phyloP scores from a whole-genome alignment of 2,888 invertebrate species.

The Xiphydria camelus region DNA sequence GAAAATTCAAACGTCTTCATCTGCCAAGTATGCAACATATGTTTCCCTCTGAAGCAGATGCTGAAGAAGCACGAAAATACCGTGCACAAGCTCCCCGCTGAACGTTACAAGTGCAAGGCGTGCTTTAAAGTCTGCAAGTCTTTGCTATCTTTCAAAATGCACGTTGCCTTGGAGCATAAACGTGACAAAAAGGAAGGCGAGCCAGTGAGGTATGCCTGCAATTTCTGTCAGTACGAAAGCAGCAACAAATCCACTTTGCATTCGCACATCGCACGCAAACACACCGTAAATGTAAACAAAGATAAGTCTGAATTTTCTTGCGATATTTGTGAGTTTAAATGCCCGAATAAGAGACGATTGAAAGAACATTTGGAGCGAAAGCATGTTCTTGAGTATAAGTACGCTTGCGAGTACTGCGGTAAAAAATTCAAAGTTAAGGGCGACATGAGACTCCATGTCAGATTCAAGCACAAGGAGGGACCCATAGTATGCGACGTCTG shows the following conservation, averaged over 20 bases:
- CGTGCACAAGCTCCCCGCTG: constrained; percentile 20
- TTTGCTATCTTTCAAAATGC: constrained; percentile 30
- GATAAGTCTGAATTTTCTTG: constrained; percentile 26
- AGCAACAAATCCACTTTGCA: constrained; percentile 25
- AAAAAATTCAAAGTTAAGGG: constrained; percentile 51
- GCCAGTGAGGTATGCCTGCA: constrained; percentile 26
- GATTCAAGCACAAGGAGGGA: constrained; percentile 47
- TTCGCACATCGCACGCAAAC: constrained; percentile 30
- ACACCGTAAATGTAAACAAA: constrained; percentile 22
- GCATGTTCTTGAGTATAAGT: constrained; percentile 41
- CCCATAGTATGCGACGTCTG: constrained; percentile 49
- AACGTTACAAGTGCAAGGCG: constrained; percentile 36
- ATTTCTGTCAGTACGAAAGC: constrained; percentile 31
- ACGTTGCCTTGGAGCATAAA: constrained; percentile 33
- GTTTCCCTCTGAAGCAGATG: constrained; percentile 35
- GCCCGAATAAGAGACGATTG: constrained; percentile 38
- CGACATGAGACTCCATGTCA: constrained; percentile 46
- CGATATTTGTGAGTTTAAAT: constrained; percentile 38
- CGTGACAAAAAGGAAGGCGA: constrained; percentile 7
- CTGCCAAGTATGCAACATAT: constrained; percentile 37
- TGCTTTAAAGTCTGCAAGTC: constrained; percentile 38
- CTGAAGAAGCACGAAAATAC: constrained; percentile 28
- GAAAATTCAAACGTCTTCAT: too few species aligned
- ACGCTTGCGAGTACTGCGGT: constrained; percentile 40
- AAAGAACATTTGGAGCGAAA: constrained; percentile 45